These are phyloP conservation scores for Sturmia bella DNA, from an alignment of 2,888 invertebrate genomes.

Conservation along the genomic window DNA sequence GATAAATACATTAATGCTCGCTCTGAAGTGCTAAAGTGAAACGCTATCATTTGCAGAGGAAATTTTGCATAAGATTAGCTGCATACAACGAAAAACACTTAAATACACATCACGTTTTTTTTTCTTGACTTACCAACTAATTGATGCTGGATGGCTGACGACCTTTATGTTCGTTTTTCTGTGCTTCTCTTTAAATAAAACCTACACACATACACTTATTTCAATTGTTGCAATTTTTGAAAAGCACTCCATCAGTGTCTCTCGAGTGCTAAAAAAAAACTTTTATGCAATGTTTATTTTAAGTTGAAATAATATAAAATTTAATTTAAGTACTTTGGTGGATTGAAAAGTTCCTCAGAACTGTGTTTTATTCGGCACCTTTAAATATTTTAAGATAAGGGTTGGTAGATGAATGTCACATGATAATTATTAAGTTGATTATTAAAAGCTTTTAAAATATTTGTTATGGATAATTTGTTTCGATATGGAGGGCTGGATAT, in stretches of 20 bases:
- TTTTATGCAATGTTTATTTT: slow-evolving; percentile 16
- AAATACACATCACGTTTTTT: slow-evolving; percentile 55
- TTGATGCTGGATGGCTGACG: slow-evolving; percentile 29
- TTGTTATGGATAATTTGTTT: too few species aligned
- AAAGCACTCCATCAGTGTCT: slow-evolving; percentile 24
- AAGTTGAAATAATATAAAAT: slow-evolving; percentile 10
- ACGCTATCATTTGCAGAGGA: not conserved
- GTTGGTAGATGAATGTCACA: too few species aligned
- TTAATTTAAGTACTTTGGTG: slow-evolving; percentile 27
- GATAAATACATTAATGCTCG: not conserved
- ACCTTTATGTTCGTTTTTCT: not conserved
- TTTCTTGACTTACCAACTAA: slow-evolving; percentile 58
- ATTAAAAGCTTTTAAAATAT: too few species aligned
- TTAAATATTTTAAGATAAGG: too few species aligned
- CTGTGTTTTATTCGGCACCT: not conserved
- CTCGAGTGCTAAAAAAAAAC: slow-evolving; percentile 1
- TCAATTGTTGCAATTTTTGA: slow-evolving; percentile 21
- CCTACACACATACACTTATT: not conserved
- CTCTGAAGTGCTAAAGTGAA: slow-evolving; percentile 37
- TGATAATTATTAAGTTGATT: too few species aligned
- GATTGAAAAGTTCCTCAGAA: slow-evolving; percentile 41
- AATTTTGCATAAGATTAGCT: slow-evolving; percentile 34
- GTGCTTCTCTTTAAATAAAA: slow-evolving; percentile 4
- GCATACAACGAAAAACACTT: slow-evolving; percentile 65
- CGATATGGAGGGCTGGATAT: too few species aligned